A percentile compares a stretch with the other conserved stretches of the same genome.
phyloP scores from a whole-genome alignment of 2,888 invertebrate genomes.

The Phortica magna region DNA sequence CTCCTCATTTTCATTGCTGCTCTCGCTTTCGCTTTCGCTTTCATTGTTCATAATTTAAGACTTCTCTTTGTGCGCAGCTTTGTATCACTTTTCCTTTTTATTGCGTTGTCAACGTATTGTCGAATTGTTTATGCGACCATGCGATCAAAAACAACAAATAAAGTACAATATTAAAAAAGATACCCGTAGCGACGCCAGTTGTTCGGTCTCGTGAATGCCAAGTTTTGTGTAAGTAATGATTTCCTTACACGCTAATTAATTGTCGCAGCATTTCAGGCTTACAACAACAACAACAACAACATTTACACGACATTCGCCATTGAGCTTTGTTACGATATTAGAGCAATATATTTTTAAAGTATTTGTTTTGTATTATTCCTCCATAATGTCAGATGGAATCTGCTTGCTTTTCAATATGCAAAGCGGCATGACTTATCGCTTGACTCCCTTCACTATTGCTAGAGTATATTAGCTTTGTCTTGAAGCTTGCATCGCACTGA shows the following conservation, averaged over 20 bases:
- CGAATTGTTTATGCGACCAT: background rate
- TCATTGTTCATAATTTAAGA: conserved; percentile 32
- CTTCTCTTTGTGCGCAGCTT: background rate
- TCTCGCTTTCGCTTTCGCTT: conserved; percentile 18
- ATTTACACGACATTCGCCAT: background rate
- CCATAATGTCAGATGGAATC: too few species aligned
- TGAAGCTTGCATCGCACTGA: background rate
- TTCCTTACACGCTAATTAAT: background rate
- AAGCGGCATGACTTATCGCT: too few species aligned
- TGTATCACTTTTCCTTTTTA: background rate
- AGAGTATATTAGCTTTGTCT: background rate
- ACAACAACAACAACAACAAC: too few species aligned
- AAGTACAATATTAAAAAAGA: background rate
- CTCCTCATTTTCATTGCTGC: background rate
- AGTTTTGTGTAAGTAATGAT: background rate
- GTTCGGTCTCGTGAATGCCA: background rate
- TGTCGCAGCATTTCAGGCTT: background rate
- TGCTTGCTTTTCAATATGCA: too few species aligned
- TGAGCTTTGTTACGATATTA: background rate
- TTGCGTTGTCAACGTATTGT: background rate
- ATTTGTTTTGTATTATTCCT: too few species aligned
- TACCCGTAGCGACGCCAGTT: background rate
- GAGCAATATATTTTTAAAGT: too few species aligned
- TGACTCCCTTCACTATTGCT: background rate
- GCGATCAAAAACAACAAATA: background rate